A percentile compares a stretch with the other conserved stretches of the same genome.
These are phyloP conservation scores for Lomographa bimaculata DNA, from an alignment of 2,888 invertebrate species.

Conservation along the genomic window DNA sequence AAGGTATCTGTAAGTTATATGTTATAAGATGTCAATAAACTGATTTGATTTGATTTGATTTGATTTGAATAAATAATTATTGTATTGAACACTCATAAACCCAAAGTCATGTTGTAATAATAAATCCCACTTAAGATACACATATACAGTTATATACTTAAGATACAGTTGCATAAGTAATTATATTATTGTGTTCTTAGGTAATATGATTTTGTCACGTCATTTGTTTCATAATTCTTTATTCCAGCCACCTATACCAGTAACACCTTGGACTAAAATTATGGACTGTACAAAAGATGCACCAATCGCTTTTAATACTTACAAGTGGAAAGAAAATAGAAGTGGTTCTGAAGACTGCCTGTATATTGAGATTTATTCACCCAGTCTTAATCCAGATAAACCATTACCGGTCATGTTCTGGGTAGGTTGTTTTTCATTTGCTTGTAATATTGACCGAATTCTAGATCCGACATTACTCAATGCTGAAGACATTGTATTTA, in stretches of 20 bases:
- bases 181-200: too few species aligned
- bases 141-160: too few species aligned
- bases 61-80: too few species aligned
- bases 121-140: too few species aligned
- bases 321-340: constrained; percentile 2
- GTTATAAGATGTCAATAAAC: too few species aligned
- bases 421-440: constrained; percentile 68
- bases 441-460: constrained; percentile 48
- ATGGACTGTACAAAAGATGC: constrained; percentile 60
- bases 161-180: too few species aligned
- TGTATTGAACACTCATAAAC: too few species aligned
- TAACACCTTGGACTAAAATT: constrained; percentile 53
- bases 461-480: constrained; percentile 63
- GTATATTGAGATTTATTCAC: constrained; percentile 65
- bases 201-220: too few species aligned
- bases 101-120: too few species aligned
- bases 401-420: constrained; percentile 78
- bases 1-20: too few species aligned
- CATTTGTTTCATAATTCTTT: too few species aligned
- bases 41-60: too few species aligned
- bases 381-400: constrained; percentile 54
- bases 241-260: constrained; percentile 64
- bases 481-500: constrained; percentile 62
- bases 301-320: constrained; percentile 36
- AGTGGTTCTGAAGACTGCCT: constrained; percentile 72